Evolutionary conservation across 2,797 vertebrate species (phyloP).

Genomic region (Pipistrellus nathusii): DNA sequence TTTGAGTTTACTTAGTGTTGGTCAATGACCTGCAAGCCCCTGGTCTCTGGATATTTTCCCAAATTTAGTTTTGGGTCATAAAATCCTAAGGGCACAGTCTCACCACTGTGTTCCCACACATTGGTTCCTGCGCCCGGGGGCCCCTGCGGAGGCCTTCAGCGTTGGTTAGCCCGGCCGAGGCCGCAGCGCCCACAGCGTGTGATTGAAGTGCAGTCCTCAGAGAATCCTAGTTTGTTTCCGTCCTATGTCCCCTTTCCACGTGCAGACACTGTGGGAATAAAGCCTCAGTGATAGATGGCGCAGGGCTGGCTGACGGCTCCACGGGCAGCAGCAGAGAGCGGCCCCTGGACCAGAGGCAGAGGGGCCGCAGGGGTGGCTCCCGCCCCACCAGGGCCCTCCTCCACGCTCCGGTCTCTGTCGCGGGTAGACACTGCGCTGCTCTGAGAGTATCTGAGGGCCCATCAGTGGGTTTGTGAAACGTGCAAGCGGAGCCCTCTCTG

Average conservation of each 20-base stretch:
- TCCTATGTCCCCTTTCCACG: not conserved
- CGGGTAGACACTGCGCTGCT: fast-evolving
- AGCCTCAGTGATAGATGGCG: not conserved
- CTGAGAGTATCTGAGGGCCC: not conserved
- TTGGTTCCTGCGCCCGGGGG: not conserved
- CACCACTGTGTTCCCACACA: fast-evolving
- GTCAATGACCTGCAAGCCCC: not conserved
- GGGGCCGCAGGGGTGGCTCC: not conserved
- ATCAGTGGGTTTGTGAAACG: fast-evolving
- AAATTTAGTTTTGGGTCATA: too few species aligned
- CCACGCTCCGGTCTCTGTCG: not conserved
- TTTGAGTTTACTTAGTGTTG: not conserved
- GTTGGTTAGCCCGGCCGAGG: not conserved
- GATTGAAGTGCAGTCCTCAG: not conserved
- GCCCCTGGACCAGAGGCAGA: fast-evolving
- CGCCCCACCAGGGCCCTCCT: fast-evolving
- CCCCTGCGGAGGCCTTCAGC: not conserved
- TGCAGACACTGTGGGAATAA: not conserved
- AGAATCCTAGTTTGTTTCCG: not conserved
- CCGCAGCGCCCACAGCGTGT: fast-evolving
- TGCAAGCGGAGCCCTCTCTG: not conserved
- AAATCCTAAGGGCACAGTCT: not conserved
- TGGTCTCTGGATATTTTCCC: not conserved
- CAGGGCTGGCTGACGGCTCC: fast-evolving
- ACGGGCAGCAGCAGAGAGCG: fast-evolving